These are phyloP conservation scores for Lasioglossum albipes DNA, from an alignment of 1,140 invertebrate genomes.

Conservation along the genomic window DNA sequence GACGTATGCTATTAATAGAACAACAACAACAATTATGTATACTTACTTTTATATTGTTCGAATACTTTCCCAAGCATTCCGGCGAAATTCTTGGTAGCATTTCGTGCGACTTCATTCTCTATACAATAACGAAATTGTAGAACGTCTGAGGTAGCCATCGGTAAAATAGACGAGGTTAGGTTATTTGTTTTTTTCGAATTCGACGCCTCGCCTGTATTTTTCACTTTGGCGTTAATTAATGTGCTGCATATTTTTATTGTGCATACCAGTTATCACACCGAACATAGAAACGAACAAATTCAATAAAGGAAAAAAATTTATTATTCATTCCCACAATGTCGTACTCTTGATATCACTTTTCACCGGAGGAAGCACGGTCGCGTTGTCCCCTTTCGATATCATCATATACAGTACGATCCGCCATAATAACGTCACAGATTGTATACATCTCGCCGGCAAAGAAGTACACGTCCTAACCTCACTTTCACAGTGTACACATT, in stretches of 20 bases:
- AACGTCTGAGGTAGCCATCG: constrained; percentile 36
- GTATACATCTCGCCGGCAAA: constrained; percentile 37
- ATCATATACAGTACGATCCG: constrained; percentile 29
- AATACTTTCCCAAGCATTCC: constrained; percentile 50
- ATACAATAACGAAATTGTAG: constrained; percentile 30
- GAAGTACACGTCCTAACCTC: constrained; percentile 52
- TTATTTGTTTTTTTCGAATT: constrained; percentile 28
- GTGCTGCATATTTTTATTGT: constrained; percentile 52
- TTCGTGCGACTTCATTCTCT: constrained; percentile 48
- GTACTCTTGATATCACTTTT: constrained; percentile 25
- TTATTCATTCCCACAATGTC: constrained; percentile 52
- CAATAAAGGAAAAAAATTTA: constrained; percentile 48
- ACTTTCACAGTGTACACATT: constrained; percentile 20
- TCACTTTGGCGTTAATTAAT: constrained; percentile 32
- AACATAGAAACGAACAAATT: constrained; percentile 47
- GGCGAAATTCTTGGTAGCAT: constrained; percentile 53
- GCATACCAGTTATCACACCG: constrained; percentile 42
- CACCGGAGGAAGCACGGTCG: constrained; percentile 7
- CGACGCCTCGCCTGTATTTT: constrained; percentile 7
- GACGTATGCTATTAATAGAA: too few relatives aligned
- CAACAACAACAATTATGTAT: constrained; percentile 37
- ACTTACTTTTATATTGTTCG: constrained; percentile 69
- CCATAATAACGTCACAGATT: constrained; percentile 31
- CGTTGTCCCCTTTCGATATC: constrained; percentile 23
- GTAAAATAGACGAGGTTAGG: constrained; percentile 46